Evolutionary conservation across 2,797 vertebrate species (phyloP).

Genomic region (Scarus forsteni): DNA sequence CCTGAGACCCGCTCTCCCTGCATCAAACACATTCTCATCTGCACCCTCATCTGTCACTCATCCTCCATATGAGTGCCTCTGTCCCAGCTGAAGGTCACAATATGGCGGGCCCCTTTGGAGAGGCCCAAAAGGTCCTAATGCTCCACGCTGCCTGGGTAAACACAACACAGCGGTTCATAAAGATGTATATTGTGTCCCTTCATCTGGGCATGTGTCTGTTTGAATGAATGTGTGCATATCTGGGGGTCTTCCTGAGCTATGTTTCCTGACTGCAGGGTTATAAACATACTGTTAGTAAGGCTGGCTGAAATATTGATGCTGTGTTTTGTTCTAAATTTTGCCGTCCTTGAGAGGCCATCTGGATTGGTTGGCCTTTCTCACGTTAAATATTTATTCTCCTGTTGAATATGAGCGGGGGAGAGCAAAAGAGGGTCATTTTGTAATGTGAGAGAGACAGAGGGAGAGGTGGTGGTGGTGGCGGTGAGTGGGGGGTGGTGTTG

Average conservation of each 20-base stretch:
- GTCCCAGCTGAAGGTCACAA: constrained; percentile 70
- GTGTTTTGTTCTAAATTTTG: constrained; percentile 71
- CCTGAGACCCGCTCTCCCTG: constrained; percentile 20
- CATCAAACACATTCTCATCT: constrained; percentile 53
- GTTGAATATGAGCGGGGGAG: constrained; percentile 65
- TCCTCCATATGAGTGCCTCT: constrained; percentile 35
- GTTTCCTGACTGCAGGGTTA: constrained; percentile 55
- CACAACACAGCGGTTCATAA: constrained; percentile 67
- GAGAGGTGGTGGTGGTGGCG: constrained; percentile 2
- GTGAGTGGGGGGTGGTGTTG: constrained; percentile 5
- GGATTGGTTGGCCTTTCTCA: constrained; percentile 69
- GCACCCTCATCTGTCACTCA: constrained; percentile 64
- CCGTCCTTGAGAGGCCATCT: constrained; percentile 72
- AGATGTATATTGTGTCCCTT: constrained; percentile 57
- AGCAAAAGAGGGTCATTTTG: constrained; percentile 71
- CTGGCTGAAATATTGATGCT: constrained; percentile 77
- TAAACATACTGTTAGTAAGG: constrained; percentile 42
- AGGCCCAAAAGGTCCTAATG: constrained; percentile 45
- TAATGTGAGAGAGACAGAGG: constrained; percentile 64
- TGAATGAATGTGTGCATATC: constrained; percentile 38
- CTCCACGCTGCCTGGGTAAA: constrained; percentile 61
- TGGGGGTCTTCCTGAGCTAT: constrained; percentile 49
- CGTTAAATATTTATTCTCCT: constrained; percentile 74
- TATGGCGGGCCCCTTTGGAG: constrained; percentile 59
- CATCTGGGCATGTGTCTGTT: constrained; percentile 57